A percentile compares a stretch with the other conserved stretches of the same genome.
phyloP scores from a whole-genome alignment of 2,888 invertebrate species.

The Scaptodrosophila latifasciaeformis region DNA sequence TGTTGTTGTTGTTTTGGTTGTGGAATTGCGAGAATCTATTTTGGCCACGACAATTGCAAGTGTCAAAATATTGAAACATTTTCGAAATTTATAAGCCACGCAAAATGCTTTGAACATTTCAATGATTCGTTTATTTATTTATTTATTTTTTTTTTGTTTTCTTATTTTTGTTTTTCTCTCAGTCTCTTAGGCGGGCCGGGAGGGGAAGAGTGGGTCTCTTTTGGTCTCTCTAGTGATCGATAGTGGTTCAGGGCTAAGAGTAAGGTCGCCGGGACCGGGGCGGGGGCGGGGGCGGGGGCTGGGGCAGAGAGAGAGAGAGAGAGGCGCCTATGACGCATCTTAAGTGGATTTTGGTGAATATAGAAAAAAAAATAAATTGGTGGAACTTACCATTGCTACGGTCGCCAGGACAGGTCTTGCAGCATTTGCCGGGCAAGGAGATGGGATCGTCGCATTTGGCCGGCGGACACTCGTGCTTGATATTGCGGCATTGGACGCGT shows the following conservation, averaged over 20 bases:
- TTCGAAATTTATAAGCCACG: conserved; percentile 32
- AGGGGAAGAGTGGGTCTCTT: too few species aligned
- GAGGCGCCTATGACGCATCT: conserved; percentile 1
- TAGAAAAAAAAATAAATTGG: too few species aligned
- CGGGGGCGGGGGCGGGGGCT: too few species aligned
- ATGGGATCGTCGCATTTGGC: conserved; percentile 91
- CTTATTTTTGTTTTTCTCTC: too few species aligned
- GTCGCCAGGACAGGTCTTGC: conserved; percentile 93
- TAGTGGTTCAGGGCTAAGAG: too few species aligned
- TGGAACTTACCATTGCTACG: conserved; percentile 80
- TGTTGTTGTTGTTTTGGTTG: neutral
- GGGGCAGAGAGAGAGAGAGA: too few species aligned
- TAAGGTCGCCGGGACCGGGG: too few species aligned
- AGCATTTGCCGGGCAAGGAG: conserved; percentile 89
- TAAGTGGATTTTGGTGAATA: too few species aligned
- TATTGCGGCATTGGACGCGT: conserved; percentile 92
- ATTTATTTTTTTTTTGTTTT: neutral
- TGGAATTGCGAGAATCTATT: too few species aligned
- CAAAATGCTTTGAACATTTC: conserved; percentile 19
- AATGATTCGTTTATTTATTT: neutral
- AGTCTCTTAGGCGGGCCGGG: too few species aligned
- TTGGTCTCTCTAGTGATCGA: too few species aligned
- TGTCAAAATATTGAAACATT: conserved; percentile 67
- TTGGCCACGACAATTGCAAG: conserved; percentile 47
- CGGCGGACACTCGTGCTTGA: conserved; percentile 93